Conservation (phyloP, 2,797 vertebrate genomes). For the Melopsittacus undulatus region DNA sequence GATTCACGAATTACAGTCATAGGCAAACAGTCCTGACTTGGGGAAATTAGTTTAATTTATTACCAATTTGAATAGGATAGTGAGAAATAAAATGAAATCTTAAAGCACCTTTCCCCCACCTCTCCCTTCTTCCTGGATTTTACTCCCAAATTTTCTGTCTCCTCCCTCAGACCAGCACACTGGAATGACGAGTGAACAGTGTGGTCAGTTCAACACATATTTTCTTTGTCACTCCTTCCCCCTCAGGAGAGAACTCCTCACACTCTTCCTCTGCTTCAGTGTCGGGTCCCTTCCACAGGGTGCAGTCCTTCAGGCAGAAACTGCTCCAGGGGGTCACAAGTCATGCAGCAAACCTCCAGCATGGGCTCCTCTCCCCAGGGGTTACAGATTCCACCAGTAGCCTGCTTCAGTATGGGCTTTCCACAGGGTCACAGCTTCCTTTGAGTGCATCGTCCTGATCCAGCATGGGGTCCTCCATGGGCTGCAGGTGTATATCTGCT, state of each 20-base stretch:
- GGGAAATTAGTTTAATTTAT: not conserved
- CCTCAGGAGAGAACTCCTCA: not conserved
- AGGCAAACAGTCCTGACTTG: not conserved
- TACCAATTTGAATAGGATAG: not conserved
- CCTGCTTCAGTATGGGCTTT: rapidly evolving
- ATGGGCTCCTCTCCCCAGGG: rapidly evolving
- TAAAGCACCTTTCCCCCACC: not conserved
- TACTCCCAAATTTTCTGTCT: not conserved
- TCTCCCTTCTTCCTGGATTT: not conserved
- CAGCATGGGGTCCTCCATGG: not conserved
- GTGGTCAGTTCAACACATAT: not conserved
- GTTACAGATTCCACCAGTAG: not conserved
- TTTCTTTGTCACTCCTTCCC: not conserved
- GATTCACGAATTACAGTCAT: not conserved
- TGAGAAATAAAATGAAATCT: not conserved
- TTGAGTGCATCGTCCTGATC: not conserved
- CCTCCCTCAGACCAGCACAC: no score
- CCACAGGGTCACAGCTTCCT: not conserved
- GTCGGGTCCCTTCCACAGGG: rapidly evolving
- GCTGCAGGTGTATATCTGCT: not conserved
- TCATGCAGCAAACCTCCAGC: not conserved
- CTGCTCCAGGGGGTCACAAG: not conserved
- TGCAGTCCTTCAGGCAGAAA: not conserved
- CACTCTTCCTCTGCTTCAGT: not conserved
- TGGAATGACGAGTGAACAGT: not conserved